phyloP scores from a whole-genome alignment of 1,140 invertebrate genomes.

The Micrasema minimum region DNA sequence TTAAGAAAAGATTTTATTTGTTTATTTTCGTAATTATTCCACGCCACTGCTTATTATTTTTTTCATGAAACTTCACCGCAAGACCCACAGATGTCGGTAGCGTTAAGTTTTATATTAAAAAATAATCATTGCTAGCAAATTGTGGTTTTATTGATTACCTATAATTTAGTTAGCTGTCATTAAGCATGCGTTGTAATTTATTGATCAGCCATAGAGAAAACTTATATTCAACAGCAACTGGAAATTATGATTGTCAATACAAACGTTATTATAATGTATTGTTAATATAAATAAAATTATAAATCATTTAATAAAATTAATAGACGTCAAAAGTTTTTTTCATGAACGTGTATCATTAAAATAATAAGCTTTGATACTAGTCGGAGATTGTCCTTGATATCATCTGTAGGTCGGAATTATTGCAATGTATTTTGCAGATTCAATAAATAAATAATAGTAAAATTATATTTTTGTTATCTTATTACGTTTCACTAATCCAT shows the following conservation, averaged over 20 bases:
- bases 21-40: background rate
- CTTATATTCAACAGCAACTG: background rate
- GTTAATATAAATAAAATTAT: slow-evolving; percentile 4
- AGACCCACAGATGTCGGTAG: slow-evolving; percentile 46
- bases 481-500: too few relatives aligned
- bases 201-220: background rate
- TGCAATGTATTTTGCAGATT: too few relatives aligned
- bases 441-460: too few relatives aligned
- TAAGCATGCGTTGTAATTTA: slow-evolving; percentile 33
- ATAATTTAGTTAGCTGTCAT: slow-evolving; percentile 27
- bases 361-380: too few relatives aligned
- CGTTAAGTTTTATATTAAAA: slow-evolving; percentile 30
- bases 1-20: background rate
- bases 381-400: too few relatives aligned
- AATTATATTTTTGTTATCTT: too few relatives aligned
- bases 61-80: slow-evolving; percentile 41
- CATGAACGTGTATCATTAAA: too few relatives aligned
- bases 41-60: slow-evolving; percentile 41
- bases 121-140: slow-evolving; percentile 10
- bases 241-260: slow-evolving; percentile 6
- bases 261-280: background rate
- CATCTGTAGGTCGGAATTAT: too few relatives aligned
- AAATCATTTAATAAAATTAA: too few relatives aligned
- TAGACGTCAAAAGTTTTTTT: too few relatives aligned
- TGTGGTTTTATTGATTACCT: slow-evolving; percentile 32